These are phyloP conservation scores for Megaceryle maxima DNA, from an alignment of 2,113 vertebrate genomes.

Conservation along the genomic window DNA sequence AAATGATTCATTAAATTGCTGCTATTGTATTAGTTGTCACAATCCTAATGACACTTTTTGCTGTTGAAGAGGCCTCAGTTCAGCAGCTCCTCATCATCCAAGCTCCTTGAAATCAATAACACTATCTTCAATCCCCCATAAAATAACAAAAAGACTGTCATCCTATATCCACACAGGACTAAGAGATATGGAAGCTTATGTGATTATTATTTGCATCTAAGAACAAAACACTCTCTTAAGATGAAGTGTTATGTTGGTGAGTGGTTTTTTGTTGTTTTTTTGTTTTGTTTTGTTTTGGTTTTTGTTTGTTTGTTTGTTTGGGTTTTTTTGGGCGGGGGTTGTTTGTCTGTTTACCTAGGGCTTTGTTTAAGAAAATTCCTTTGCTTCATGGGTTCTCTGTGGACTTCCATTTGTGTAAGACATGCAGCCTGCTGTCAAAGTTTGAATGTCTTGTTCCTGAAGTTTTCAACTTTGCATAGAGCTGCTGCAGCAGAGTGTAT, in stretches of 20 bases:
- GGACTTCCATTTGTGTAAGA: background rate
- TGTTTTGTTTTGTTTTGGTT: background rate
- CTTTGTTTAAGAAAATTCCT: background rate
- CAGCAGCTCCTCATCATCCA: background rate
- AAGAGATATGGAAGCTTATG: background rate
- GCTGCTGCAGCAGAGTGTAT: background rate
- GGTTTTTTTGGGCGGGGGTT: background rate
- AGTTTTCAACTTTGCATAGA: background rate
- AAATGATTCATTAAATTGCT: slow-evolving; percentile 32
- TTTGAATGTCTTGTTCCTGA: background rate
- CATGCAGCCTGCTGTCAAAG: background rate
- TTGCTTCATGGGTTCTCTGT: background rate
- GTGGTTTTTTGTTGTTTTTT: background rate
- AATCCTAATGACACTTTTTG: background rate
- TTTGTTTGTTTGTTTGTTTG: background rate
- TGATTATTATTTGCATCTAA: background rate
- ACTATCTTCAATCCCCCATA: background rate
- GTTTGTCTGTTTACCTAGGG: background rate
- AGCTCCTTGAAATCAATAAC: background rate
- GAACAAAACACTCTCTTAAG: background rate
- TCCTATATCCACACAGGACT: background rate
- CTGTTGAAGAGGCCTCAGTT: background rate
- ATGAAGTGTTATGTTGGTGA: background rate
- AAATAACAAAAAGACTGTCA: background rate
- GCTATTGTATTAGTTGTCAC: background rate